These are phyloP conservation scores for Lemur catta DNA, from an alignment of 2,797 vertebrate genomes.

Conservation along the genomic window DNA sequence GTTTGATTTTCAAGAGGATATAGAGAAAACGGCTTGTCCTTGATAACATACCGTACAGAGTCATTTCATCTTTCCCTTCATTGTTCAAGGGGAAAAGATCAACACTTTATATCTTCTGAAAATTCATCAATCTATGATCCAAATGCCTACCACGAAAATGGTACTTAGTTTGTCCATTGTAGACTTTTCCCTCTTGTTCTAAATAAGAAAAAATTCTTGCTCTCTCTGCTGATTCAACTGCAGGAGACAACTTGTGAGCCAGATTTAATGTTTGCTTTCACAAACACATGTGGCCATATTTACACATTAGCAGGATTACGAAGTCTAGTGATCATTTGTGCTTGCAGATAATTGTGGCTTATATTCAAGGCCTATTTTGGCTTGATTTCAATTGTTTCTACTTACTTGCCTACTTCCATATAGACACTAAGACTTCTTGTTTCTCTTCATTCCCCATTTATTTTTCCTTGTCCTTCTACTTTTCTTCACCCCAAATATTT, in stretches of 20 bases:
- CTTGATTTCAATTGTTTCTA: constrained; percentile 61
- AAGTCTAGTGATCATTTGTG: constrained; percentile 33
- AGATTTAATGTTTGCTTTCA: constrained; percentile 4
- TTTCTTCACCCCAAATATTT: constrained; percentile 11
- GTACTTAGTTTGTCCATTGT: not conserved
- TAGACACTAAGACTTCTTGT: constrained; percentile 2
- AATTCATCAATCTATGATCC: not conserved
- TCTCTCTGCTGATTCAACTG: constrained; percentile 5
- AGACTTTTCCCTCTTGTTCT: not conserved
- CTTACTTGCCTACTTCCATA: not conserved
- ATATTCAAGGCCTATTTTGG: constrained; percentile 33
- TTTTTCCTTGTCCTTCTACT: not conserved
- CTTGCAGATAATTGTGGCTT: constrained; percentile 54
- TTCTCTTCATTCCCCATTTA: not conserved
- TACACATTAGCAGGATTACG: constrained; percentile 5
- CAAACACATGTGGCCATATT: not conserved
- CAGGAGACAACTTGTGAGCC: not conserved
- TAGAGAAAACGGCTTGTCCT: not conserved
- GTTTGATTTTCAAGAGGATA: constrained; percentile 11
- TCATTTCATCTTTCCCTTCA: constrained; percentile 3
- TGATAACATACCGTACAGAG: not conserved
- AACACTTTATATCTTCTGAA: constrained; percentile 1
- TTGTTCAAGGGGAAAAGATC: not conserved
- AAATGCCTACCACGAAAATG: constrained; percentile 34
- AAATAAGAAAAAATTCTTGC: not conserved